Evolutionary conservation across 2,797 vertebrate genomes (phyloP).

Genomic region (Enteromius radiatus): DNA sequence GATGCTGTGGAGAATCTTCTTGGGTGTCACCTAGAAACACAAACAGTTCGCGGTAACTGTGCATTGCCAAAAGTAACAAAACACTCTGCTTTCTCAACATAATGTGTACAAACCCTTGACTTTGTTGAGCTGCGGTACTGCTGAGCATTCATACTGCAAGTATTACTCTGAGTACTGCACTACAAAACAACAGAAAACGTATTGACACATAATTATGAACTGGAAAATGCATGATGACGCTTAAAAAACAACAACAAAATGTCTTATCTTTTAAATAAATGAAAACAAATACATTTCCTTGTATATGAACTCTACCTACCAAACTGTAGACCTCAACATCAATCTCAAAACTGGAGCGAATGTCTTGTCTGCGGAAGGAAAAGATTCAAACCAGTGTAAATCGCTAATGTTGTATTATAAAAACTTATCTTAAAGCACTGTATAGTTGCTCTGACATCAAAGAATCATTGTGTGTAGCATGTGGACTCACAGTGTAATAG

Average conservation of each 20-base stretch:
- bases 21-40: slow-evolving; percentile 77
- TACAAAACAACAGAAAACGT: slow-evolving; percentile 47
- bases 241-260: neutral
- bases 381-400: neutral
- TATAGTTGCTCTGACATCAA: neutral
- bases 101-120: slow-evolving; percentile 67
- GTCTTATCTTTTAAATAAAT: neutral
- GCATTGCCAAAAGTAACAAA: neutral
- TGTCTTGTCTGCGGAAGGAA: slow-evolving; percentile 72
- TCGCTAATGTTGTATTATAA: neutral
- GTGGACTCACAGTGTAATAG: slow-evolving; percentile 77
- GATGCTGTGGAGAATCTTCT: slow-evolving; percentile 80
- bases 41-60: neutral
- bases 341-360: slow-evolving; percentile 80
- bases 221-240: neutral
- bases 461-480: neutral
- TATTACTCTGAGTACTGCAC: slow-evolving; percentile 67
- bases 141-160: slow-evolving; percentile 60
- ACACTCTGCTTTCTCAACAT: neutral
- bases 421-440: neutral
- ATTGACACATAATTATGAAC: neutral
- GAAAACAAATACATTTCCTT: neutral
- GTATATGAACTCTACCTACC: slow-evolving; percentile 69
- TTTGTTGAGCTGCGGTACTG: slow-evolving; percentile 63
- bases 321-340: slow-evolving; percentile 86